A percentile compares a stretch with the other conserved stretches of the same genome.
Conservation (phyloP, 2,888 invertebrate species). For the Onthophagus sagittarius region DNA sequence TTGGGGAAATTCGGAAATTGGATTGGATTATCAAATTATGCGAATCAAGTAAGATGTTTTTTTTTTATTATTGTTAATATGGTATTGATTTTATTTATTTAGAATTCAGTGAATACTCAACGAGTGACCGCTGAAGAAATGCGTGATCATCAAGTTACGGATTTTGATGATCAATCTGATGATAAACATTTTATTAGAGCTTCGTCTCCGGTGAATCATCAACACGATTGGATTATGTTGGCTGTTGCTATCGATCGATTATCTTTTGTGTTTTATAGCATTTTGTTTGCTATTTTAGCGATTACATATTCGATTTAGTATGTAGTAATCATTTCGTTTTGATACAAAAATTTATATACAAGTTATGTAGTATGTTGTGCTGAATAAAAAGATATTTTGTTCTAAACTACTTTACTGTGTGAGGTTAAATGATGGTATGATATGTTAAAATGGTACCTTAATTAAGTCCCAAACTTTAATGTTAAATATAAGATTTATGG, state of each 20-base stretch:
- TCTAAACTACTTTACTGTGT: too few species aligned
- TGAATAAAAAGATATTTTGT: too few species aligned
- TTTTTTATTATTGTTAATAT: not conserved
- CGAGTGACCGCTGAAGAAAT: slow-evolving; percentile 46
- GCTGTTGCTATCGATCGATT: slow-evolving; percentile 62
- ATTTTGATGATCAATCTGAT: slow-evolving; percentile 44
- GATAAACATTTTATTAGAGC: slow-evolving; percentile 40
- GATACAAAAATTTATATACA: not conserved
- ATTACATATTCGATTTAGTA: slow-evolving; percentile 48
- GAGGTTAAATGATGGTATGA: too few species aligned
- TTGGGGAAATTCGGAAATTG: slow-evolving; percentile 48
- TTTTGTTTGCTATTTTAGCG: slow-evolving; percentile 54
- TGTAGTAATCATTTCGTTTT: slow-evolving; percentile 14
- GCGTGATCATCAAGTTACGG: slow-evolving; percentile 46
- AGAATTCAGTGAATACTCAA: slow-evolving; percentile 36
- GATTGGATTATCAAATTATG: slow-evolving; percentile 47
- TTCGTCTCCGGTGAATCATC: slow-evolving; percentile 39
- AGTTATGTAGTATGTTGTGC: not conserved
- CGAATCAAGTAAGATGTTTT: slow-evolving; percentile 43
- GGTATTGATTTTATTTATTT: slow-evolving; percentile 12
- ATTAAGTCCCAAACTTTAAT: too few species aligned
- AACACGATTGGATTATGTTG: slow-evolving; percentile 62
- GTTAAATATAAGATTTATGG: too few species aligned
- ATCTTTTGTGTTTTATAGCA: slow-evolving; percentile 55
- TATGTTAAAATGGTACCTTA: too few species aligned